Percentiles rank a stretch among this genome's conserved stretches.
Evolutionary conservation across 2,888 invertebrate genomes (phyloP).

Genomic region (Heliconius erato): DNA sequence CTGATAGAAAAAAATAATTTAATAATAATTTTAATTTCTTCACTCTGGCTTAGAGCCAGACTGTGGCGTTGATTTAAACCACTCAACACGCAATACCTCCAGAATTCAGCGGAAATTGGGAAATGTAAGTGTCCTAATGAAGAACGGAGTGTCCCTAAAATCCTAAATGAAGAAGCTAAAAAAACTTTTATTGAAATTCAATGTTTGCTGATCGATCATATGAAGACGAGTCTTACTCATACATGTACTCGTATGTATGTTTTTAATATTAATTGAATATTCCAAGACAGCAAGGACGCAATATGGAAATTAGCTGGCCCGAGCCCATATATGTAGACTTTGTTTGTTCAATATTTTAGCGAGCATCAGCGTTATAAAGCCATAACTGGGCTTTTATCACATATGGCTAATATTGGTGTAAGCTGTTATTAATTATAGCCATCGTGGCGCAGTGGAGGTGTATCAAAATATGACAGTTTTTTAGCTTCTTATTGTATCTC

Average conservation of each 20-base stretch:
- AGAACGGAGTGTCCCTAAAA: too few relatives aligned
- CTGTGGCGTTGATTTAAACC: too few relatives aligned
- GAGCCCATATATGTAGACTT: neutral
- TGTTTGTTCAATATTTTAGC: conserved; percentile 33
- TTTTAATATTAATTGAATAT: conserved; percentile 13
- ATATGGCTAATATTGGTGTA: conserved; percentile 1
- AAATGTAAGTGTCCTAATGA: too few relatives aligned
- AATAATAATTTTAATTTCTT: too few relatives aligned
- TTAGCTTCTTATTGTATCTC: too few relatives aligned
- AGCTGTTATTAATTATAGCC: conserved; percentile 4
- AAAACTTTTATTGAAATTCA: too few relatives aligned
- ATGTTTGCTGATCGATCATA: neutral
- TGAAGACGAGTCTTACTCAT: neutral
- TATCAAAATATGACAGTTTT: neutral
- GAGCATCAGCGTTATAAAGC: conserved; percentile 31
- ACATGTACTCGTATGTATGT: neutral
- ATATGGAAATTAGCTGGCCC: conserved; percentile 28
- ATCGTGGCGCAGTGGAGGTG: neutral
- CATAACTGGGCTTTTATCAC: conserved; percentile 18
- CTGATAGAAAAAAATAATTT: too few relatives aligned
- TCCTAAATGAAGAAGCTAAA: too few relatives aligned
- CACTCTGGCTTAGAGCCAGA: too few relatives aligned
- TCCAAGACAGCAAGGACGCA: conserved; percentile 14
- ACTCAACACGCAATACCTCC: too few relatives aligned
- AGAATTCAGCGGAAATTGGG: too few relatives aligned